Base-by-base conservation (phyloP, 2,797 vertebrate species). In the Notamacropus eugenii region DNA sequence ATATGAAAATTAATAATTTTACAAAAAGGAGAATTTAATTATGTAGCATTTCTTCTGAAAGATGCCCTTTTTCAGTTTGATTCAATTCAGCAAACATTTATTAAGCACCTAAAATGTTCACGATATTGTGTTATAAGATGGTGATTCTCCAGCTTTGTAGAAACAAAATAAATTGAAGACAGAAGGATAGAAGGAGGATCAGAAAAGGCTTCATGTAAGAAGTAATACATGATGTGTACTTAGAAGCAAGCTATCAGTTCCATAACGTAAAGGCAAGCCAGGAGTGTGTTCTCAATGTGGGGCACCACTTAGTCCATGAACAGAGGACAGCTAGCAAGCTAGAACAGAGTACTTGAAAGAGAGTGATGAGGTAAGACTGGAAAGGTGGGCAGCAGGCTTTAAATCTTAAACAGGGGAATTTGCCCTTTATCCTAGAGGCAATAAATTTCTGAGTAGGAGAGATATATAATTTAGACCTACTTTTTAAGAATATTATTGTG, bases 21-120 rank as follows among this genome's bases (percentile, higher is more conserved):
- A 31, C 59, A 87, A 95, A 91, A 94, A 94, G 57, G n/a, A 90
- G 4, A 93, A 55, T 94, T 87, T 96, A 96, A 94, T 82, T 40
- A 94, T 96, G 97, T 92, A 92, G 12, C 29, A 50, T 55, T 94
- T 62, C 92, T 93, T 3, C n/a, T 11, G 74, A 82, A 82, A 82
- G n/a, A 82, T 82, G 19, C 1, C 0, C 40, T 11, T 46, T 82
- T 82, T 27, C 8, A 46, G 3, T 82, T 24, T 27, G 74, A 46
- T 82, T 82, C 74, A 82, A 82, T 82, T 82, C 74, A 82, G 27
- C 67, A 82, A 46, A 27, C 74, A 46, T 27, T 16, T 82, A 24
- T 46, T 46, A 82, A 82, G 22, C 74, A 46, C 9, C 22, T 82
- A 82, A 82, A 82, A 82, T 82, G 22, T 46, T 46, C 40, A 82